Evolutionary conservation across 2,888 invertebrate genomes (phyloP).

Genomic region (Mantis religiosa): DNA sequence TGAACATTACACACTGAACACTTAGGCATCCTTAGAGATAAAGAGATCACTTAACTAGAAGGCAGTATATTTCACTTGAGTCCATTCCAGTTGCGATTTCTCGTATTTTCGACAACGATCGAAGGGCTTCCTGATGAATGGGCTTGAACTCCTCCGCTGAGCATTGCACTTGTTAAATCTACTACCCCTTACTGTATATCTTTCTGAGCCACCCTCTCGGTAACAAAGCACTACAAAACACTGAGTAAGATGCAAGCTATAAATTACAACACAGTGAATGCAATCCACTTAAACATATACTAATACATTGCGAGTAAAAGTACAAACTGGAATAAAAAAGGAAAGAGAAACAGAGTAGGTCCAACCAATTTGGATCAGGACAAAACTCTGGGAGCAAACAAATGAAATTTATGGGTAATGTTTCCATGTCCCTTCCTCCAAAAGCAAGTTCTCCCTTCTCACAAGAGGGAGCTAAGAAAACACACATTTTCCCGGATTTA

Average conservation of each 20-base stretch:
- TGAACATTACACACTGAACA: too few species aligned
- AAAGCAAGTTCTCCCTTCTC: background rate
- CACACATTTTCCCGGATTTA: background rate
- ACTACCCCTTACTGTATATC: background rate
- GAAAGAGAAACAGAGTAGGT: background rate
- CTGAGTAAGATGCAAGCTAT: background rate
- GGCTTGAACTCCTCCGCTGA: background rate
- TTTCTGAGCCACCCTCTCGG: background rate
- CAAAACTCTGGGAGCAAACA: background rate
- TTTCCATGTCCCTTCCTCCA: background rate
- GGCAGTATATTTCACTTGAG: background rate
- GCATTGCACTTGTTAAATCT: background rate
- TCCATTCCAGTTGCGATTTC: background rate
- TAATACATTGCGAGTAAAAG: background rate
- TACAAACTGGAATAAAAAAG: background rate
- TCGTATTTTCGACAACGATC: background rate
- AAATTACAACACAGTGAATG: background rate
- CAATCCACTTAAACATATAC: background rate
- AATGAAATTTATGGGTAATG: background rate
- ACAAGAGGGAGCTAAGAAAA: background rate
- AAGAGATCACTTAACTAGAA: background rate
- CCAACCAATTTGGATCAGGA: background rate
- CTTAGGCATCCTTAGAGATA: background rate
- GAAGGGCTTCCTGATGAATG: background rate
- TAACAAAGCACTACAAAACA: background rate